Base-by-base conservation (phyloP, 2,113 vertebrate genomes). In the Phrynosoma platyrhinos region DNA sequence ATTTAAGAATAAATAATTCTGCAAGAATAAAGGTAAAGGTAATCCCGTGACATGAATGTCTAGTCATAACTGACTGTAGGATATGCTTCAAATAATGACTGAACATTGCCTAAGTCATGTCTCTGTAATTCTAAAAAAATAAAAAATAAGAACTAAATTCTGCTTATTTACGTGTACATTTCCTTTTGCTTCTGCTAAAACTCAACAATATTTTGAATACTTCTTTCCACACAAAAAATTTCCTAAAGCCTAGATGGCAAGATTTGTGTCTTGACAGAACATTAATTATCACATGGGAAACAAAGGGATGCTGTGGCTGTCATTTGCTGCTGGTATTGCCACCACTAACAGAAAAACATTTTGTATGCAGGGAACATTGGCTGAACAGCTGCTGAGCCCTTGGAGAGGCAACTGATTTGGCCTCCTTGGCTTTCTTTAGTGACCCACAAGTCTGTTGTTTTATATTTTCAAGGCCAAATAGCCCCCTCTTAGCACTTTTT, bases 231-330 rank as follows among this genome's bases (percentile, higher is more conserved):
- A 92, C 84, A 92, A 88, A 88, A 94, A 90, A 80, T 88, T 93
- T 95, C 77, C 71, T 81, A 69, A 92, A 91, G 92, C 90, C 86
- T 68, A 2, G 0, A 27, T 62, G 13, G 58, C 10, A 14, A 90
- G 91, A 93, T 94, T 87, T 76, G 21, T 90, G 58, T 64, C 93
- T 91, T 95, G 91, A 93, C 91, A 96, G 90, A 83, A 93, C 93
- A 95, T 95, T 96, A 96, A 95, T 95, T 94, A 95, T 93, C 93
- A 92, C 92, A 93, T 92, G 94, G 91, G 93, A 94, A 91, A 86
- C 85, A 20, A 87, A n/a, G 72, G 47, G 72, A 62, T 88, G 66
- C 72, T 93, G 90, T 92, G 84, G 75, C 76, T 92, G 90, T 79
- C 94, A 52, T 87, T 87, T 90, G 79, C 76, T 90, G 90, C 74